phyloP scores from a whole-genome alignment of 2,113 vertebrate species.

The Corythaeola cristata region DNA sequence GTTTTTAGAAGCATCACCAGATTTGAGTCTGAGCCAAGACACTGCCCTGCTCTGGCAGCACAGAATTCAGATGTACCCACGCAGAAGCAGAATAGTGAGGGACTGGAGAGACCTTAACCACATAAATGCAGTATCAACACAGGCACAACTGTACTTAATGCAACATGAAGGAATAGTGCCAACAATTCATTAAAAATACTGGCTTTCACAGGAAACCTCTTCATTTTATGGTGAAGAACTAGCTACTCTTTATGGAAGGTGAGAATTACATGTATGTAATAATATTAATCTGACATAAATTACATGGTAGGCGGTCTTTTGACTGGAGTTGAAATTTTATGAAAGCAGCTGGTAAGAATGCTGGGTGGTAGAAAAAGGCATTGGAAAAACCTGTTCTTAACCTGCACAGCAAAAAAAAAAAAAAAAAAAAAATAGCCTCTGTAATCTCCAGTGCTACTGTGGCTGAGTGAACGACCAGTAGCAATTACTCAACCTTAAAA shows the following conservation, averaged over 20 bases:
- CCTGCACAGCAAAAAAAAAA: accelerated
- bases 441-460: not conserved
- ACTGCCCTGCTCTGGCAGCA: not conserved
- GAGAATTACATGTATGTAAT: not conserved
- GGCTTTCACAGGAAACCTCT: not conserved
- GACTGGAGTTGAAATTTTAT: not conserved
- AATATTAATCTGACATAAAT: not conserved
- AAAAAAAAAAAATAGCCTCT: not conserved
- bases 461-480: not conserved
- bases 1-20: not conserved
- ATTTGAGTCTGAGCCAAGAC: not conserved
- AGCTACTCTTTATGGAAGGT: not conserved
- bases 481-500: not conserved
- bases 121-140: not conserved
- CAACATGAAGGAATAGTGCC: not conserved
- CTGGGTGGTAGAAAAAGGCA: not conserved
- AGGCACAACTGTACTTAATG: not conserved
- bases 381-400: not conserved
- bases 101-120: not conserved
- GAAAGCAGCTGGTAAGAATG: not conserved
- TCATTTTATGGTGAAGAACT: not conserved
- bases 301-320: not conserved
- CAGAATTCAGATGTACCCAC: not conserved
- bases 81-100: not conserved
- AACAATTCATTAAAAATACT: not conserved